Evolutionary conservation across 1,140 invertebrate genomes (phyloP).

Genomic region (Heliconius hewitsoni): DNA sequence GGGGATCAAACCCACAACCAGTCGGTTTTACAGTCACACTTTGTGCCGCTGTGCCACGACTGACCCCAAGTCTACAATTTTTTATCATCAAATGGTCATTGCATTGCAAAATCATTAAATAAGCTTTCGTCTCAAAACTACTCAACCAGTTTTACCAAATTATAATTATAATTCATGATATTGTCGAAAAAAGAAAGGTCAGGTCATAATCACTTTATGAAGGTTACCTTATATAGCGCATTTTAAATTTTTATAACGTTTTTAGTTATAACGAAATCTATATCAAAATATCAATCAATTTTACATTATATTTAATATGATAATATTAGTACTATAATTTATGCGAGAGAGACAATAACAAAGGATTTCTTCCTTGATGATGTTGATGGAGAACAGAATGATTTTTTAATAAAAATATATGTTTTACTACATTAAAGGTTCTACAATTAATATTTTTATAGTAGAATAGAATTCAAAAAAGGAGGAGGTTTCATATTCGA

Average conservation of each 20-base stretch:
- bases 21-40: no score
- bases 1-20: no score
- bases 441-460: no score
- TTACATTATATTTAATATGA: background rate
- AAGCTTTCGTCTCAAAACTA: background rate
- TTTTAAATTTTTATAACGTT: background rate
- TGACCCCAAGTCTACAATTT: background rate
- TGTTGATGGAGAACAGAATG: background rate
- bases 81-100: background rate
- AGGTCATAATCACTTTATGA: background rate
- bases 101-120: background rate
- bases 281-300: background rate
- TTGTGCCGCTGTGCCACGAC: no score
- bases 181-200: slow-evolving; percentile 6
- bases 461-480: no score
- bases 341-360: background rate
- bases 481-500: no score
- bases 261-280: background rate
- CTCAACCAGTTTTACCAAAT: background rate
- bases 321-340: background rate
- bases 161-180: background rate
- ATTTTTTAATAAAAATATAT: background rate
- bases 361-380: background rate
- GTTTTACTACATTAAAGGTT: no score
- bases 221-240: background rate